phyloP scores from a whole-genome alignment of 2,797 vertebrate genomes.

The Zenarchopterus dispar region DNA sequence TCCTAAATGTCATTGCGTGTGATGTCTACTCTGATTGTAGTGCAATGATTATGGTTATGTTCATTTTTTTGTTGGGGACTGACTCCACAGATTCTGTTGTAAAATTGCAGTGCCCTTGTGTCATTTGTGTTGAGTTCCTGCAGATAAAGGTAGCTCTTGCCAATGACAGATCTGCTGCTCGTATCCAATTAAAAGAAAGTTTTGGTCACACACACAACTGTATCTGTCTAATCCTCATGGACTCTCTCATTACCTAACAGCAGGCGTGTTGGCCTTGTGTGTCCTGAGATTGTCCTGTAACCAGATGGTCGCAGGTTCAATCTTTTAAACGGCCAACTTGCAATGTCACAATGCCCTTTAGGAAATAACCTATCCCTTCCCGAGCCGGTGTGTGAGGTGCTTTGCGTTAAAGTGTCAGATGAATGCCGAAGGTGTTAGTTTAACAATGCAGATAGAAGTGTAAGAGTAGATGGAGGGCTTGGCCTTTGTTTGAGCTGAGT shows the following conservation, averaged over 20 bases:
- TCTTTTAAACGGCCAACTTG: slow-evolving; percentile 48
- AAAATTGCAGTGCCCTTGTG: not conserved
- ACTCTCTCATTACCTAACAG: slow-evolving; percentile 68
- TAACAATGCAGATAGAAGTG: slow-evolving; percentile 17
- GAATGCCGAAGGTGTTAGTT: slow-evolving; percentile 26
- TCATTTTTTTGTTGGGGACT: no score
- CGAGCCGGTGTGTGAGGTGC: slow-evolving; percentile 13
- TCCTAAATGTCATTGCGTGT: no score
- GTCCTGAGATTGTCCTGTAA: slow-evolving; percentile 50
- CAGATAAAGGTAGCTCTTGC: slow-evolving; percentile 8
- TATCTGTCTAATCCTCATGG: slow-evolving; percentile 41
- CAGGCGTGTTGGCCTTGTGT: slow-evolving; percentile 54
- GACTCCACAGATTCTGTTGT: no score
- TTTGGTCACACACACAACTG: slow-evolving; percentile 25
- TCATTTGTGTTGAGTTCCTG: slow-evolving; percentile 3
- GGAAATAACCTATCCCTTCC: slow-evolving; percentile 31
- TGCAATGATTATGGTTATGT: no score
- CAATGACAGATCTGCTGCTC: slow-evolving; percentile 18
- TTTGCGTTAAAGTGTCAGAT: slow-evolving; percentile 19
- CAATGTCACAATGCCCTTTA: slow-evolving; percentile 67
- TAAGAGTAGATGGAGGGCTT: slow-evolving; percentile 11
- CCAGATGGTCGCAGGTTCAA: slow-evolving; percentile 72
- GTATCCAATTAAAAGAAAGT: slow-evolving; percentile 44
- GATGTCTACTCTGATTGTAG: no score
- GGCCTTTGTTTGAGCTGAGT: slow-evolving; percentile 32